These are phyloP conservation scores for Tetropium fuscum DNA, from an alignment of 2,888 invertebrate species.

Conservation along the genomic window DNA sequence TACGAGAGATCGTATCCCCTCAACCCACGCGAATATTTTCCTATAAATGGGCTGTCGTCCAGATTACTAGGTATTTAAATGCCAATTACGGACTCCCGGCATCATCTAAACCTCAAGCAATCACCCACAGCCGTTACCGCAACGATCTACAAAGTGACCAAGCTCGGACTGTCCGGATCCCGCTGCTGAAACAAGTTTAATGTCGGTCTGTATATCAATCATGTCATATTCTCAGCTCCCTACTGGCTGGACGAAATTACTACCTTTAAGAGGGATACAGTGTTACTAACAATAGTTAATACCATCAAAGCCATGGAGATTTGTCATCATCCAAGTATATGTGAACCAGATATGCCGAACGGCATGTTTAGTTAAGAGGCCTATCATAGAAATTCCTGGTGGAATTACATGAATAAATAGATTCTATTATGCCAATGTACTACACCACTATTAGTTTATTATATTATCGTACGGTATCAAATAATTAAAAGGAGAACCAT, in stretches of 20 bases:
- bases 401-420: too few relatives aligned
- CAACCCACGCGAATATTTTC: background rate
- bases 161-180: slow-evolving; percentile 6
- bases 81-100: slow-evolving; percentile 14
- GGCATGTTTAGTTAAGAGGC: too few relatives aligned
- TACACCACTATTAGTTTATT: too few relatives aligned
- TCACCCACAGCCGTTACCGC: slow-evolving; percentile 12
- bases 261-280: too few relatives aligned
- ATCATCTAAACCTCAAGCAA: slow-evolving; percentile 1
- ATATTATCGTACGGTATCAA: too few relatives aligned
- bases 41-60: background rate
- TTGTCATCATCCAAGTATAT: too few relatives aligned
- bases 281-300: too few relatives aligned
- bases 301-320: too few relatives aligned
- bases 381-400: too few relatives aligned
- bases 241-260: background rate
- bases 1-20: background rate
- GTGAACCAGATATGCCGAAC: too few relatives aligned
- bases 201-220: background rate
- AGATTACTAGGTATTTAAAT: slow-evolving; percentile 7
- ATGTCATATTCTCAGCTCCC: background rate
- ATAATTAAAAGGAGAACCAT: too few relatives aligned
- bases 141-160: background rate
- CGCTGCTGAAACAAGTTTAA: background rate
- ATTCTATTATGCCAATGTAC: too few relatives aligned